Percentiles rank a stretch among this genome's conserved stretches.
Conservation (phyloP, 2,113 vertebrate genomes). For the Rhodinocichla rosea region DNA sequence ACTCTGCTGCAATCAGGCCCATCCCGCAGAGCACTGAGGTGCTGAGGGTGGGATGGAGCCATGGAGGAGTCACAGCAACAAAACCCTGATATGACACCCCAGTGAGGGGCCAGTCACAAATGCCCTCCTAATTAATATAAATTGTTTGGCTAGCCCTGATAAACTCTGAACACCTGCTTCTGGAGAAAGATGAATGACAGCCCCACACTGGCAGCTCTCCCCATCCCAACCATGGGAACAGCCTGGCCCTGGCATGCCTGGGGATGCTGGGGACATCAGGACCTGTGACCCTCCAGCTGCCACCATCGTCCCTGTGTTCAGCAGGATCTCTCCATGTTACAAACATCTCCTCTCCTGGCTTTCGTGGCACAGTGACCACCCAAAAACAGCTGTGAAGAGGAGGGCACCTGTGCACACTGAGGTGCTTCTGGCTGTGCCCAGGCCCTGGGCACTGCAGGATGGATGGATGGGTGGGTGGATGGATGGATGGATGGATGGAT, state of each 20-base stretch:
- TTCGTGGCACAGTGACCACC: neutral
- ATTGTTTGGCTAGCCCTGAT: neutral
- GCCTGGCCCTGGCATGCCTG: accelerated
- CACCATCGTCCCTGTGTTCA: accelerated
- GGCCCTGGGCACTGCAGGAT: no score
- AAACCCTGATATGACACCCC: neutral
- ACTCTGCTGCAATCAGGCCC: neutral
- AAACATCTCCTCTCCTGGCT: neutral
- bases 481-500: neutral
- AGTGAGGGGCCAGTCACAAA: neutral
- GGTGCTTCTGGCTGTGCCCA: neutral
- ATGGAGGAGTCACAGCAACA: accelerated
- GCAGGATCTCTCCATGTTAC: accelerated
- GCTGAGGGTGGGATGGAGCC: neutral
- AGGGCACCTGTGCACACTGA: neutral
- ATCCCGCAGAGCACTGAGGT: accelerated
- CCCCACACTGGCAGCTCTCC: neutral
- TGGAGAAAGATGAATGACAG: neutral
- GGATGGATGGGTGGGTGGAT: neutral
- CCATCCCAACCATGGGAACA: accelerated
- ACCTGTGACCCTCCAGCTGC: neutral
- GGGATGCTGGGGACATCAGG: neutral
- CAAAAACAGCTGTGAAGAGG: neutral
- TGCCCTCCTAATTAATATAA: neutral
- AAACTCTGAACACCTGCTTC: neutral